Conservation (phyloP, 2,113 vertebrate species). For the Lutjanus erythropterus region DNA sequence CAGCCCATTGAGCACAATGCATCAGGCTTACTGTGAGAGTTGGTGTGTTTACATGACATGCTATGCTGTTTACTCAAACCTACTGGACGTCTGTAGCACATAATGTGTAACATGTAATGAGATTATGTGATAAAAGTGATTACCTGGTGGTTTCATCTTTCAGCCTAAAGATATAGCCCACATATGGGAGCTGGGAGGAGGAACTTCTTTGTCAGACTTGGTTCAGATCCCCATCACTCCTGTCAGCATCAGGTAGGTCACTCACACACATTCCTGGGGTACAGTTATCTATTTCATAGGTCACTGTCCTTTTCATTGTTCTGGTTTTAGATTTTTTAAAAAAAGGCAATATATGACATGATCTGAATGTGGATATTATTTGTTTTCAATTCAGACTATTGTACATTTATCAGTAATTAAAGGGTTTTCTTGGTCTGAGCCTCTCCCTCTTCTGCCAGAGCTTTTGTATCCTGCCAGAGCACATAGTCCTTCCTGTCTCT, state of each 20-base stretch:
- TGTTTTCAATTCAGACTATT: background rate
- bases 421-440: background rate
- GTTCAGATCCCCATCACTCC: constrained; percentile 90
- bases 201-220: constrained; percentile 92
- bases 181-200: constrained; percentile 97
- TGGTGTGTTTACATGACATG: background rate
- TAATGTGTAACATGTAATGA: background rate
- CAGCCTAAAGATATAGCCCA: constrained; percentile 96
- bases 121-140: background rate
- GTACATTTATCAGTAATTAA: background rate
- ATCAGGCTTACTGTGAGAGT: background rate
- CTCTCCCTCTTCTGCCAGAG: no score
- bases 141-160: constrained; percentile 35
- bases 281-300: background rate
- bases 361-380: background rate
- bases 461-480: background rate
- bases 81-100: background rate
- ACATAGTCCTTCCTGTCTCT: constrained; percentile 1
- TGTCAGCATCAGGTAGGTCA: constrained; percentile 86
- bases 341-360: no score
- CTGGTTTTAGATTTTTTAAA: no score
- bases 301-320: no score
- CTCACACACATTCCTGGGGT: background rate
- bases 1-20: background rate
- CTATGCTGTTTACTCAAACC: background rate